A percentile compares a stretch with the other conserved stretches of the same genome.
Evolutionary conservation across 2,888 invertebrate species (phyloP).

Genomic region (Leucophora obtusa): DNA sequence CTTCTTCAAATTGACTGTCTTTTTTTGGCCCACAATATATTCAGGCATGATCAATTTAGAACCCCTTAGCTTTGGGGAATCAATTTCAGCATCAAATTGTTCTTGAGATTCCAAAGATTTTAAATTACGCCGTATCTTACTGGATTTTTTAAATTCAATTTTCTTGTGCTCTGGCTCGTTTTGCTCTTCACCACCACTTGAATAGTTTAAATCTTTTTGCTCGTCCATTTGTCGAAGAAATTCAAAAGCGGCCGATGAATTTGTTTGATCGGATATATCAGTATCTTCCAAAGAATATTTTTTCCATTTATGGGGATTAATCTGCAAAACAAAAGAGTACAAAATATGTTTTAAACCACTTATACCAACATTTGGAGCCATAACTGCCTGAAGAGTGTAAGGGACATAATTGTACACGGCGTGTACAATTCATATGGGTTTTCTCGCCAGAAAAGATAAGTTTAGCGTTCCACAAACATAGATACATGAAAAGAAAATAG

Average conservation of each 20-base stretch:
- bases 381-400: no score
- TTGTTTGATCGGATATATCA: conserved; percentile 88
- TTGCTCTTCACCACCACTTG: conserved; percentile 61
- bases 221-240: conserved; percentile 85
- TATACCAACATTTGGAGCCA: no score
- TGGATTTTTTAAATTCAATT: conserved; percentile 77
- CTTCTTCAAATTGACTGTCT: conserved; percentile 72
- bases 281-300: conserved; percentile 90
- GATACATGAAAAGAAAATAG: no score
- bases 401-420: no score
- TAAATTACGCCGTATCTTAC: conserved; percentile 71
- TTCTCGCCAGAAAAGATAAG: no score
- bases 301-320: conserved; percentile 90
- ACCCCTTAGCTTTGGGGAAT: conserved; percentile 81
- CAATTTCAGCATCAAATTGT: conserved; percentile 71
- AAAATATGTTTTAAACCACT: not conserved
- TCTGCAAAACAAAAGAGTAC: conserved; percentile 75
- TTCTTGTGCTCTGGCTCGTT: conserved; percentile 53
- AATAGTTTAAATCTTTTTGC: conserved; percentile 75
- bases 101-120: conserved; percentile 70
- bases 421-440: no score
- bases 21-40: conserved; percentile 86
- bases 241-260: conserved; percentile 87
- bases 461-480: no score
- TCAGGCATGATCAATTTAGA: conserved; percentile 90